Percentiles rank a stretch among this genome's conserved stretches.
These are phyloP conservation scores for Hyles lineata DNA, from an alignment of 2,888 invertebrate genomes.

Conservation along the genomic window DNA sequence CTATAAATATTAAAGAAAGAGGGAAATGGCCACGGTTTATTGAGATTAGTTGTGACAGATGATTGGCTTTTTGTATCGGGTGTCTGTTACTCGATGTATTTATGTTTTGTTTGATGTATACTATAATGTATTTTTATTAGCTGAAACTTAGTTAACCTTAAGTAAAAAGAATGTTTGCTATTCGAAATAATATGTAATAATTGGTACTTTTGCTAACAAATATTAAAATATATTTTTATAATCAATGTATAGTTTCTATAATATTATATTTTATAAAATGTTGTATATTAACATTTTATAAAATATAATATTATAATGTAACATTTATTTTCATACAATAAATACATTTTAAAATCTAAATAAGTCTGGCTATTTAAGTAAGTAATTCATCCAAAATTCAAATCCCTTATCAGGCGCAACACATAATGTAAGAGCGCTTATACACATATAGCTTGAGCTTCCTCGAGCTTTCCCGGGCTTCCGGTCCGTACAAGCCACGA, in stretches of 20 bases:
- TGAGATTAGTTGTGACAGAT: not conserved
- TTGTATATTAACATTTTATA: no score
- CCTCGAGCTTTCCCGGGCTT: not conserved
- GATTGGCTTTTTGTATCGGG: not conserved
- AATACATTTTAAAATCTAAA: not conserved
- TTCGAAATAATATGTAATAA: no score
- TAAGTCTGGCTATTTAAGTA: not conserved
- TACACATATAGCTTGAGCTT: not conserved
- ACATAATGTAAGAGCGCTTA: not conserved
- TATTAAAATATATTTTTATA: no score
- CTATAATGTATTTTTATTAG: no score
- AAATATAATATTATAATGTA: no score
- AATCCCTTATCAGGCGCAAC: not conserved
- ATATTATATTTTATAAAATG: no score
- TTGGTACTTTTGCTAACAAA: no score
- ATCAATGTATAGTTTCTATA: no score
- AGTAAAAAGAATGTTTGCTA: no score
- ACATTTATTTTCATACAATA: no score
- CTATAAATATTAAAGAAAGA: not conserved
- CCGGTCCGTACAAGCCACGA: not conserved
- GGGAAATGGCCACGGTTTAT: not conserved
- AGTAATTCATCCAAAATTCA: not conserved
- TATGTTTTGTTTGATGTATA: not conserved
- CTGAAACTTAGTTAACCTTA: no score
- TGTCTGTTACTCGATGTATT: not conserved